Evolutionary conservation across 2,888 invertebrate genomes (phyloP).

Genomic region (Aproaerema taeniolella): DNA sequence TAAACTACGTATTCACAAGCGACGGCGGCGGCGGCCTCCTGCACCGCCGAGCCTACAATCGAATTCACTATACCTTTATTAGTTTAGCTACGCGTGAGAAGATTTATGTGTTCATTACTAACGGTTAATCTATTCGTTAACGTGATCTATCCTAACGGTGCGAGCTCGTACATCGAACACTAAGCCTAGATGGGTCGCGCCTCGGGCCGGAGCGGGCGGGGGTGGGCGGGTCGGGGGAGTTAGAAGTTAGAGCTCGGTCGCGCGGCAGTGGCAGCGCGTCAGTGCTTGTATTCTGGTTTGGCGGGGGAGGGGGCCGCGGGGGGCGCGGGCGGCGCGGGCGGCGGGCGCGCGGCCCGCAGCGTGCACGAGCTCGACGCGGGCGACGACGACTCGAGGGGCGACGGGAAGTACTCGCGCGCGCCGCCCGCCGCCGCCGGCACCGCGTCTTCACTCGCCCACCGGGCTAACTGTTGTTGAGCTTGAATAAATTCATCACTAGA

Average conservation of each 20-base stretch:
- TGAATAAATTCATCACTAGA: constrained; percentile 98
- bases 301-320: constrained; percentile 52
- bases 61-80: constrained; percentile 41
- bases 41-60: constrained; percentile 19
- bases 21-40: constrained; percentile 15
- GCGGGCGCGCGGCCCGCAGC: constrained; percentile 63
- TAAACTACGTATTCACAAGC: constrained; percentile 57
- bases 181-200: constrained; percentile 13
- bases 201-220: constrained; percentile 53
- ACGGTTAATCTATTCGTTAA: constrained; percentile 52
- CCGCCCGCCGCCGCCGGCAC: constrained; percentile 75
- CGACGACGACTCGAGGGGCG: constrained; percentile 28
- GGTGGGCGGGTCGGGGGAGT: constrained; percentile 37
- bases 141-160: constrained; percentile 53
- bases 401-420: constrained; percentile 68
- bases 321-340: constrained; percentile 59
- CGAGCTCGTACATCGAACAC: constrained; percentile 38
- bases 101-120: constrained; percentile 52
- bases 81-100: constrained; percentile 51
- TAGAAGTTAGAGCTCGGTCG: constrained; percentile 29
- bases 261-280: constrained; percentile 56
- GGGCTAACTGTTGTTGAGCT: constrained; percentile 97
- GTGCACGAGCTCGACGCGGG: constrained; percentile 56
- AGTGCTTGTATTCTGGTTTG: constrained; percentile 88
- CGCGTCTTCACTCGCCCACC: constrained; percentile 94